A percentile compares a stretch with the other conserved stretches of the same genome.
These are phyloP conservation scores for Cheilosia urbana DNA, from an alignment of 2,888 invertebrate species.

Conservation along the genomic window DNA sequence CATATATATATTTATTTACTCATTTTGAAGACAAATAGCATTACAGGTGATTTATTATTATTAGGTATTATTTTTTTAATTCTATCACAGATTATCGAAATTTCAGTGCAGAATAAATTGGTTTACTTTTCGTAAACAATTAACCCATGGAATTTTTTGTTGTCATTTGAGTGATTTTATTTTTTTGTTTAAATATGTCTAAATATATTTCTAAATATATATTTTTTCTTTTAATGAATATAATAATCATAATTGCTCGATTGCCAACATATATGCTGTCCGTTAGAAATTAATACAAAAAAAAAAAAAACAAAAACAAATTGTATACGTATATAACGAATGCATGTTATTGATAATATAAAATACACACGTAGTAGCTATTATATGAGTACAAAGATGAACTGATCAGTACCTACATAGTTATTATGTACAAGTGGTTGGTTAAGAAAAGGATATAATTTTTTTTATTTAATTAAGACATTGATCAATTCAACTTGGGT, in stretches of 20 bases:
- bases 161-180: slow-evolving; percentile 45
- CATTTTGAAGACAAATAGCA: slow-evolving; percentile 69
- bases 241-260: slow-evolving; percentile 82
- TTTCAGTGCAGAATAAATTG: slow-evolving; percentile 70
- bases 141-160: slow-evolving; percentile 47
- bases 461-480: not conserved
- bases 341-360: slow-evolving; percentile 37
- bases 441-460: not conserved
- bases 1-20: slow-evolving; percentile 45
- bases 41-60: slow-evolving; percentile 67
- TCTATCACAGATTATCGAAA: slow-evolving; percentile 73
- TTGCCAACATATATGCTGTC: slow-evolving; percentile 84
- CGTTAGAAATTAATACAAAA: slow-evolving; percentile 74
- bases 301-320: slow-evolving; percentile 19
- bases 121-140: slow-evolving; percentile 56
- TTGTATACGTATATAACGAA: slow-evolving; percentile 44
- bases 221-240: slow-evolving; percentile 52
- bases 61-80: slow-evolving; percentile 18
- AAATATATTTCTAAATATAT: slow-evolving; percentile 63
- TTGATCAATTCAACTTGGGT: slow-evolving; percentile 24
- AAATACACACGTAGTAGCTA: slow-evolving; percentile 50
- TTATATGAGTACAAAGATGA: slow-evolving; percentile 13
- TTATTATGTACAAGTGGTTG: not conserved
- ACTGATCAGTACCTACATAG: slow-evolving; percentile 18
- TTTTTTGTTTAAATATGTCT: slow-evolving; percentile 27